Evolutionary conservation across 2,888 invertebrate species (phyloP), one percentile per base, ranked within the genome.

Genomic region (Hartigia nigra): DNA sequence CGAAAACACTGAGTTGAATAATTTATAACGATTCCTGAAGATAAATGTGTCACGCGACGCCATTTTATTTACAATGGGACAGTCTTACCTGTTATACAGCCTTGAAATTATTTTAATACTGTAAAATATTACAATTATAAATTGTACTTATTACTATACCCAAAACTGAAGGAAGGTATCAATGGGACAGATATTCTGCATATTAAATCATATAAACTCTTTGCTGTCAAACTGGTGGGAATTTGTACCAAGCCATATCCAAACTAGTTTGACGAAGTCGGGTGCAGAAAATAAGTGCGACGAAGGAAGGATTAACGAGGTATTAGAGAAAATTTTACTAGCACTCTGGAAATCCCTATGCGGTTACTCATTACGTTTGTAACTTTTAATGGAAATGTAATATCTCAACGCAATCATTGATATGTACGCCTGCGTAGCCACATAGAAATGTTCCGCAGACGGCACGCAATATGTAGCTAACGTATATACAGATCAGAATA

Each of bases 311-410:
- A 23, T 9, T 55, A 23, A 55, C 55, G 2, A 14, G 23, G 2
- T 1, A 55, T 55, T 23, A 23, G 23, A 55, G 9, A 23, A 23
- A 9, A 55, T 5, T 23, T 23, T 55, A 55, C 55, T 23, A 55
- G 55, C 23, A 23, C 14, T 2, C 55, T 2, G 23, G 9, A 0
- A 55, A 55, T 37, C 78, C 37, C 79, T 31, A 39, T 70, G n/a
- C 74, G 79, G 81, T 81, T 86, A 84, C 84, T 55, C 55, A 55
- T 86, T 84, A 85, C 84, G 81, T 80, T 83, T 79, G 84, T 83
- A 87, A 87, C 84, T 88, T 88, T 87, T 88, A 87, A 88, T 87
- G 87, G 88, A 88, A 87, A 87, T 83, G 85, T 88, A 86, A 83
- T 86, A 86, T 86, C 84, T 87, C 84, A 86, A 78, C 75, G 75